These are phyloP conservation scores for Proteles cristata DNA, from an alignment of 2,113 vertebrate species.

Conservation along the genomic window DNA sequence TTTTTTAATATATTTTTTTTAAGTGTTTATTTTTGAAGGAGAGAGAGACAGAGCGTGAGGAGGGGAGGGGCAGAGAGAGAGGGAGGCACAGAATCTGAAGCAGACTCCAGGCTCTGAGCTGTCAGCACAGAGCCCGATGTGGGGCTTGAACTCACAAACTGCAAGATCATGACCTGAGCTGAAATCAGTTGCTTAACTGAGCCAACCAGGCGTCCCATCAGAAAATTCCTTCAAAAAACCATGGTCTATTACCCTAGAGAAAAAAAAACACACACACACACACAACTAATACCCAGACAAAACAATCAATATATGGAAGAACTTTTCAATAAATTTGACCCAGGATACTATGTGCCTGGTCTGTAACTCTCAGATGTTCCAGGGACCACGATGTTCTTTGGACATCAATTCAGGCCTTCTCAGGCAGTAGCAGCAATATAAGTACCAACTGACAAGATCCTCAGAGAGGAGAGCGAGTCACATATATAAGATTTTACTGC, in stretches of 20 bases:
- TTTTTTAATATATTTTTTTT: no score
- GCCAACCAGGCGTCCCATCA: not conserved
- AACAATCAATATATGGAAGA: not conserved
- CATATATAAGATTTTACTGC: fast-evolving
- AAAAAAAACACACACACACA: not conserved
- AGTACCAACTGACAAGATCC: not conserved
- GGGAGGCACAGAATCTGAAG: no score
- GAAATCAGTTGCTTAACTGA: no score
- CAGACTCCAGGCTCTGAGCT: no score
- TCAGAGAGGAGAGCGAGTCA: not conserved
- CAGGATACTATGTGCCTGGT: slow-evolving; percentile 9
- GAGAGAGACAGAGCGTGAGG: no score
- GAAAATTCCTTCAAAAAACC: slow-evolving; percentile 54
- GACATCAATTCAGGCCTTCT: not conserved
- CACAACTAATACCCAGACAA: not conserved
- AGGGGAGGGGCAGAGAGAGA: no score
- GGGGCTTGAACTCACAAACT: no score
- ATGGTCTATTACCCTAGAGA: not conserved
- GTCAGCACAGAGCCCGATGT: no score
- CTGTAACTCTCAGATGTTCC: slow-evolving; percentile 14
- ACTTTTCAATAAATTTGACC: slow-evolving; percentile 34
- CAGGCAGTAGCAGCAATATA: not conserved
- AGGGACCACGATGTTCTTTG: not conserved
- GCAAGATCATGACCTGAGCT: no score
- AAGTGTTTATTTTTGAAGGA: no score